Conservation (phyloP, 2,797 vertebrate genomes). For the Garrulus glandarius region DNA sequence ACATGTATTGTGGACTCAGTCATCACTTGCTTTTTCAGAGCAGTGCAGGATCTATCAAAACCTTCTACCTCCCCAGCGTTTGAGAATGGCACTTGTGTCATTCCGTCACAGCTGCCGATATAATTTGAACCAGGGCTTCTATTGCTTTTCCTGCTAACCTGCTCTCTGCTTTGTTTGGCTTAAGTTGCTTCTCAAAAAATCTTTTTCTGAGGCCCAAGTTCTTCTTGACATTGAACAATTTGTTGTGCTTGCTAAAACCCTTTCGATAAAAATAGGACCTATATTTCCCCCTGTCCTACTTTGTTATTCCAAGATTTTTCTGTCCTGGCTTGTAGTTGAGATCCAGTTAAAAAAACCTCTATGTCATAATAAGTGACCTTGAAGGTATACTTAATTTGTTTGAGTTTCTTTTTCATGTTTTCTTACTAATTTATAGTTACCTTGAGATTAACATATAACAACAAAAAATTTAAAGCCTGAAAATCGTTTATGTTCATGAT, state of each 20-base stretch:
- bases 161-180: background rate
- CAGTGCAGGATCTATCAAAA: background rate
- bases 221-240: background rate
- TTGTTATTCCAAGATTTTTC: background rate
- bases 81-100: background rate
- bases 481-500: background rate
- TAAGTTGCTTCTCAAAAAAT: slow-evolving; percentile 6
- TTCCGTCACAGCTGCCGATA: background rate
- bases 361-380: background rate
- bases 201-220: background rate
- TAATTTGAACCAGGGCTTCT: background rate
- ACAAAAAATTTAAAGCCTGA: background rate
- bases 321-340: background rate
- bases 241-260: background rate
- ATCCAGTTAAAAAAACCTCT: background rate
- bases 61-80: background rate
- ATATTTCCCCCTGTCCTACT: background rate
- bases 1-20: background rate
- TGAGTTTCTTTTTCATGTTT: background rate
- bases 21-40: background rate
- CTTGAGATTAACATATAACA: background rate
- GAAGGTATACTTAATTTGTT: background rate
- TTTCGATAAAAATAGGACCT: background rate
- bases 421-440: background rate
- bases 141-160: background rate